phyloP scores from a whole-genome alignment of 2,797 vertebrate species.

The Yasuhikotakia modesta region DNA sequence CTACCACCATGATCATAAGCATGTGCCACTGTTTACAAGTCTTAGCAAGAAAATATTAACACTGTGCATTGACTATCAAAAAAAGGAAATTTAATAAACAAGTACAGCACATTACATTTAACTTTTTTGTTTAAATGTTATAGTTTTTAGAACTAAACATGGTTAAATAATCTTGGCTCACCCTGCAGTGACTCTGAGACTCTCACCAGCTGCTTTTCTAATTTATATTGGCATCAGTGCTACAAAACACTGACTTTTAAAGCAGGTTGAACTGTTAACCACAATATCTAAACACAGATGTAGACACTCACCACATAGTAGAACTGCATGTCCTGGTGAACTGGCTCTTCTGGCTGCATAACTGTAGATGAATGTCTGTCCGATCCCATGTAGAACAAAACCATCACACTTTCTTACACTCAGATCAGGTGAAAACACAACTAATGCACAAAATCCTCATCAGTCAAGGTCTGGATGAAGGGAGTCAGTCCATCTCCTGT shows the following conservation, averaged over 20 bases:
- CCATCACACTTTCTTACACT: constrained; percentile 43
- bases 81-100: background rate
- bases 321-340: constrained; percentile 74
- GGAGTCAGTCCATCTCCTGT: constrained; percentile 23
- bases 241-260: background rate
- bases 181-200: background rate
- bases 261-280: background rate
- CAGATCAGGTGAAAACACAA: constrained; percentile 23
- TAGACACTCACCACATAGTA: constrained; percentile 72
- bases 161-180: too few species aligned
- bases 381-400: constrained; percentile 55
- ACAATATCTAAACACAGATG: background rate
- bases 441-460: constrained; percentile 21
- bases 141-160: background rate
- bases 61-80: background rate
- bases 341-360: constrained; percentile 63
- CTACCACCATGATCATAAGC: background rate
- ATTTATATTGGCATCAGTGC: background rate
- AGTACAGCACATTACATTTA: background rate
- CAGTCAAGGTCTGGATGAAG: constrained; percentile 26
- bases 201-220: background rate
- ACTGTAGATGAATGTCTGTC: constrained; percentile 53
- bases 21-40: background rate
- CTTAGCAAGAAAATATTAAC: background rate
- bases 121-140: background rate